Conservation (phyloP, 2,888 invertebrate genomes). For the Steromphala cineraria region DNA sequence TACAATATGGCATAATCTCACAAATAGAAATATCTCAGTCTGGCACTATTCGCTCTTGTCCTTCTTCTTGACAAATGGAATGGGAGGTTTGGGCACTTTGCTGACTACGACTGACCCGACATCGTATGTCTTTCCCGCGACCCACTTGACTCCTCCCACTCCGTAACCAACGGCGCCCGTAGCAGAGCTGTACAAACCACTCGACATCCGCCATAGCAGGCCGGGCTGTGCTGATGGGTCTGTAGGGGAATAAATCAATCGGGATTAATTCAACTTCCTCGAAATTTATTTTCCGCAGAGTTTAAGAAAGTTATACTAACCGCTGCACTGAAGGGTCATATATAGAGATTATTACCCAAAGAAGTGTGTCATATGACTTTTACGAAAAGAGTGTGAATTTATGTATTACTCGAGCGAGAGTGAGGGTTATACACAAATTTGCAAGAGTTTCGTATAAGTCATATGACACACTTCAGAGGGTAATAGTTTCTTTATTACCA, state of each 20-base stretch:
- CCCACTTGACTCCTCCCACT: constrained; percentile 72
- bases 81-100: constrained; percentile 63
- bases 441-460: too few species aligned
- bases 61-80: constrained; percentile 59
- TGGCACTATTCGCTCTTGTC: constrained; percentile 68
- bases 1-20: too few species aligned
- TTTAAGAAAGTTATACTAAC: too few species aligned
- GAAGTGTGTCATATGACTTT: too few species aligned
- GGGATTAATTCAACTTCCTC: neutral
- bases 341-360: too few species aligned
- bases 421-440: too few species aligned
- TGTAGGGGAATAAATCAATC: constrained; percentile 27
- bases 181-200: constrained; percentile 64
- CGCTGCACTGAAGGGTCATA: too few species aligned
- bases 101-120: constrained; percentile 67
- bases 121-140: constrained; percentile 70
- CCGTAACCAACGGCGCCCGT: constrained; percentile 59
- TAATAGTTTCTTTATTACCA: too few species aligned
- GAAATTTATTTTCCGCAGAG: neutral
- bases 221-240: constrained; percentile 56
- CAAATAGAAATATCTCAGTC: too few species aligned
- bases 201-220: constrained; percentile 68
- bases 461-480: too few species aligned
- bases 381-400: too few species aligned
- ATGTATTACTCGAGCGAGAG: too few species aligned